Conservation (phyloP, 2,888 invertebrate species). For the Lithophane semibrunnea region DNA sequence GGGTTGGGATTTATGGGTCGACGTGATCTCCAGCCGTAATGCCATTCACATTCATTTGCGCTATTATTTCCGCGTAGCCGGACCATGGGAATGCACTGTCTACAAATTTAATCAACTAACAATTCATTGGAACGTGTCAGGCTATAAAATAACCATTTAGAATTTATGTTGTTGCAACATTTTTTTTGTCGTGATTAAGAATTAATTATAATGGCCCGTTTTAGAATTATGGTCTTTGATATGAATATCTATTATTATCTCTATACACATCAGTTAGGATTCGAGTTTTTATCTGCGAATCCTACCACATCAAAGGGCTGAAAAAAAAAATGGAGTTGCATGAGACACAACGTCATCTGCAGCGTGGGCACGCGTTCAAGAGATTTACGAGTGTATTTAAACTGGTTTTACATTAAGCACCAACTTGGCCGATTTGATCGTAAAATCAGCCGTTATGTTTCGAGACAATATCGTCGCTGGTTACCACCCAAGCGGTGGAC, state of each 20-base stretch:
- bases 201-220: not conserved
- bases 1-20: conserved; percentile 87
- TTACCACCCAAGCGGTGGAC: conserved; percentile 85
- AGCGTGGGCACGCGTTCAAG: conserved; percentile 84
- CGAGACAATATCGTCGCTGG: conserved; percentile 86
- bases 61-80: conserved; percentile 87
- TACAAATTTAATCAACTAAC: conserved; percentile 86
- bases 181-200: conserved; percentile 6
- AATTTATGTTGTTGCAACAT: conserved; percentile 37
- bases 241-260: not conserved
- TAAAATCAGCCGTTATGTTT: conserved; percentile 86
- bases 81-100: conserved; percentile 85
- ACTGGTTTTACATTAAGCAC: conserved; percentile 88
- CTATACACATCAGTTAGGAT: conserved; percentile 1
- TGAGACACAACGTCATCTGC: conserved; percentile 78
- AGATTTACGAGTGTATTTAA: conserved; percentile 90
- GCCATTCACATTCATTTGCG: conserved; percentile 87
- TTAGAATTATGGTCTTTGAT: not conserved
- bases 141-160: conserved; percentile 76
- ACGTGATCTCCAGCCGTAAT: conserved; percentile 88
- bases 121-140: conserved; percentile 76
- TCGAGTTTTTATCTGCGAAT: conserved; percentile 24
- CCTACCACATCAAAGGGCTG: conserved; percentile 48
- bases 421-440: conserved; percentile 88
- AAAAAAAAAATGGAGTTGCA: conserved; percentile 70